Evolutionary conservation across 2,888 invertebrate genomes (phyloP).

Genomic region (Pterostichus niger): DNA sequence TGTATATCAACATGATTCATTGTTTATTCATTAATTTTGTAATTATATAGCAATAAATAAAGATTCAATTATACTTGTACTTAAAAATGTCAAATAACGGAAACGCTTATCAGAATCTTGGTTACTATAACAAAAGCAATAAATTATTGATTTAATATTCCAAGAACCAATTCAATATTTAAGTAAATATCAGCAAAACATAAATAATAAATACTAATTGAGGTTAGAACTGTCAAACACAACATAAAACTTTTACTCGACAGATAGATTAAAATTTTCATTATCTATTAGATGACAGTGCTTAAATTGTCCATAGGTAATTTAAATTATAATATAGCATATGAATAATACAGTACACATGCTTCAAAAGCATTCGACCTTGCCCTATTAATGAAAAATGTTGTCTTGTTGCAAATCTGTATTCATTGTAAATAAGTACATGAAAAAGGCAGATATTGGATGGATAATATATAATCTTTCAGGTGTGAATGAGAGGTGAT

Average conservation of each 20-base stretch:
- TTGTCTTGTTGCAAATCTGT: conserved; percentile 57
- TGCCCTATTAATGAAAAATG: conserved; percentile 63
- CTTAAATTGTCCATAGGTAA: conserved; percentile 43
- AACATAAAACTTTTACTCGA: conserved; percentile 20
- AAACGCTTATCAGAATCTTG: conserved; percentile 1
- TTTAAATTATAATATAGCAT: conserved; percentile 45
- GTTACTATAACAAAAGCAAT: not conserved
- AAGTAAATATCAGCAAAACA: conserved; percentile 9
- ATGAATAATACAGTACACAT: conserved; percentile 47
- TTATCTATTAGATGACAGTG: conserved; percentile 43
- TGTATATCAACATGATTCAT: not conserved
- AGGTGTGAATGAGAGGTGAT: not conserved
- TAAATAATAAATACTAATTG: conserved; percentile 30
- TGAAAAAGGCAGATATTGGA: conserved; percentile 44
- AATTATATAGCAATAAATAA: conserved; percentile 18
- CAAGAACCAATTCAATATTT: not conserved
- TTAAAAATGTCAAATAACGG: not conserved
- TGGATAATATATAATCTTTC: conserved; percentile 27
- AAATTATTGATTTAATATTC: too few relatives aligned
- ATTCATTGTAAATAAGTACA: conserved; percentile 54
- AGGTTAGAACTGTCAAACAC: conserved; percentile 34
- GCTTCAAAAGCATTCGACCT: conserved; percentile 1
- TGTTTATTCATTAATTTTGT: conserved; percentile 12
- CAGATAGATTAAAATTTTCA: conserved; percentile 20
- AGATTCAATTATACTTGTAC: conserved; percentile 4